These are phyloP conservation scores for Aselliscus stoliczkanus DNA, from an alignment of 2,797 vertebrate genomes.

Conservation along the genomic window DNA sequence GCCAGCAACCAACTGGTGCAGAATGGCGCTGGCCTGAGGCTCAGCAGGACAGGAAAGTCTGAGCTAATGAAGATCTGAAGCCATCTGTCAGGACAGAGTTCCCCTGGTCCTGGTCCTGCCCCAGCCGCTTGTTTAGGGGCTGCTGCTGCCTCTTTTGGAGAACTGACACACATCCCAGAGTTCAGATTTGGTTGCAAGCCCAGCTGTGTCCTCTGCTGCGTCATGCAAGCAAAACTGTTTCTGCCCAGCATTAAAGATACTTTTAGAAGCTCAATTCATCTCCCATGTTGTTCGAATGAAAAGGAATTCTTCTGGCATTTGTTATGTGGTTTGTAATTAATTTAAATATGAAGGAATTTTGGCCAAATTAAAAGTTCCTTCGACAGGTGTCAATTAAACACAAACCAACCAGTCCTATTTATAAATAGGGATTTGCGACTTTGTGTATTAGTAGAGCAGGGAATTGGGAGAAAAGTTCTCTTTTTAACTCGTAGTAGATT, in stretches of 20 bases:
- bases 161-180: conserved; percentile 12
- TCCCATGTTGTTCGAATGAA: background rate
- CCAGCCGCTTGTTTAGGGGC: background rate
- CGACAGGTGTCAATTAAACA: background rate
- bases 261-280: background rate
- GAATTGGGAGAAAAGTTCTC: background rate
- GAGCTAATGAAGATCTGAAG: conserved; percentile 1
- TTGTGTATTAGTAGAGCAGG: background rate
- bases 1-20: background rate
- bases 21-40: background rate
- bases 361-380: background rate
- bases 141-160: background rate
- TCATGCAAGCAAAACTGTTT: background rate
- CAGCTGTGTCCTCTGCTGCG: background rate
- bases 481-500: background rate
- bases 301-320: background rate
- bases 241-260: background rate
- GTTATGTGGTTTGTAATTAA: background rate
- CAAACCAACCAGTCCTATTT: background rate
- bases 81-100: background rate
- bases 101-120: background rate
- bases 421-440: background rate
- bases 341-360: background rate
- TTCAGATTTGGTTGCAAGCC: background rate
- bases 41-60: background rate